These are phyloP conservation scores for Gymnocheta viridis DNA, from an alignment of 2,888 invertebrate genomes.

Conservation along the genomic window DNA sequence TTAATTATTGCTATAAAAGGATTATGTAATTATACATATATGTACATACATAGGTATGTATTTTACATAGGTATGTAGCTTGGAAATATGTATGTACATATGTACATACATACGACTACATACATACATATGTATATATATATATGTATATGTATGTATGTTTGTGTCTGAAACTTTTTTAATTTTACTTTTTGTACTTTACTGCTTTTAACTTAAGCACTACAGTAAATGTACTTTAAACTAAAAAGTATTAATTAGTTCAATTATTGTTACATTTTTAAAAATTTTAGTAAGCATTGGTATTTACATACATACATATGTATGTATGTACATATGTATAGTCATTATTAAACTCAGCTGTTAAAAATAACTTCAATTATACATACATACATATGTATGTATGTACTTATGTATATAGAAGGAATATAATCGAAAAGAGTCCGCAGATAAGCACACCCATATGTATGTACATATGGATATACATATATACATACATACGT, in stretches of 20 bases:
- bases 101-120: neutral
- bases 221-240: no score
- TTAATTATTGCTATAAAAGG: no score
- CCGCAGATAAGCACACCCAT: neutral
- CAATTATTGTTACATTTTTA: no score
- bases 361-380: neutral
- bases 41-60: slow-evolving; percentile 20
- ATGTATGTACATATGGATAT: neutral
- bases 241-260: no score
- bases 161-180: neutral
- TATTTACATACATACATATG: neutral
- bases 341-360: neutral
- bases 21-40: no score
- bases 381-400: neutral
- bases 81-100: neutral
- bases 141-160: neutral
- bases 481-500: neutral
- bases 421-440: neutral
- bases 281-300: no score
- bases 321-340: neutral
- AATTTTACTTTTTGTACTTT: no score
- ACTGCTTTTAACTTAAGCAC: neutral
- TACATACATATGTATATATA: neutral
- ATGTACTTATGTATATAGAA: slow-evolving; percentile 3
- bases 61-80: slow-evolving; percentile 25